Evolutionary conservation across 2,888 invertebrate genomes (phyloP), one percentile per base, ranked within the genome.

Genomic region (Anorthoa munda): DNA sequence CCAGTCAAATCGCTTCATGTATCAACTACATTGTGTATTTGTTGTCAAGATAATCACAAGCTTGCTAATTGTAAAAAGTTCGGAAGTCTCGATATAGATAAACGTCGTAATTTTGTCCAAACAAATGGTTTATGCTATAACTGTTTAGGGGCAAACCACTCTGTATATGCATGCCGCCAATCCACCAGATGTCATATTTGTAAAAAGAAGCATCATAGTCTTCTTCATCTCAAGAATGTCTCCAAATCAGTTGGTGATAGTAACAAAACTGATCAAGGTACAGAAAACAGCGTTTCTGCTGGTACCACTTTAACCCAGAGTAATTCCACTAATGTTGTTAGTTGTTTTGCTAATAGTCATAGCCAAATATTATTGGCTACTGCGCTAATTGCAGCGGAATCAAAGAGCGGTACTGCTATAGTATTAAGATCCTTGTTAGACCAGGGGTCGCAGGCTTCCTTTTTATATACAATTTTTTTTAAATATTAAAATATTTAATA

Each of bases 61-160:
- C 60, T 68, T 18, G 60, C 51, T 46, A 61, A 68, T 68, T 68
- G 68, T 61, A 68, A 68, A 51, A 68, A 45, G 39, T 68, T 68
- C 9, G 31, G 39, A 51, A 13, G 23, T 60, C 39, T 65, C 39
- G 53, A 53, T 65, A 39, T 68, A 0, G 50, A 50, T 18, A 39
- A 39, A 15, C 68, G 60, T 31, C 68, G 68, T 68, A 60, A 51
- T 60, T 53, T 68, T 60, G 60, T 68, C 60, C 60, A 68, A 60
- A 51, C 68, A 18, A 68, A 68, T 60, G 51, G 68, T 18, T 68
- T 68, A 60, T 68, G 69, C 51, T 61, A 51, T n/a, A 61, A 61
- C 5, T 69, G 68, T n/a, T 5, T 69, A 17, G 68, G 61, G 2
- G 9, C 50, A 45, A 45, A 45, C 53, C 50, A 68, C 60, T 50